Evolutionary conservation across 2,113 vertebrate genomes (phyloP).

Genomic region (Eptesicus fuscus): DNA sequence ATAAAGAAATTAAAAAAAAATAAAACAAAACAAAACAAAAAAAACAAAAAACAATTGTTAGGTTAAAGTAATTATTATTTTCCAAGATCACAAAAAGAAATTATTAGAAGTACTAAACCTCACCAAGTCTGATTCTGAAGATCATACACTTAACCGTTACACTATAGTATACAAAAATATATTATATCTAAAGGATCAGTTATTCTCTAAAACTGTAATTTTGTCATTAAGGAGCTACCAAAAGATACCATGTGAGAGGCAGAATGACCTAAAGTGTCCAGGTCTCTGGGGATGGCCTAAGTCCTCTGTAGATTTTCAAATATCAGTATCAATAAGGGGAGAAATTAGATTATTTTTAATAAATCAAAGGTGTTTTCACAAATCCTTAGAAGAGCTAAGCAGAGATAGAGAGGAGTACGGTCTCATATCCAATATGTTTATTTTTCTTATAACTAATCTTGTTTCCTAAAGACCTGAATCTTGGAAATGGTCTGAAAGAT

Average conservation of each 20-base stretch:
- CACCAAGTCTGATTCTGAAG: not conserved
- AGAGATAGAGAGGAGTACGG: not conserved
- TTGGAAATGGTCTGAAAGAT: not conserved
- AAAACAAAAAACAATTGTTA: no score
- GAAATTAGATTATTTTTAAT: not conserved
- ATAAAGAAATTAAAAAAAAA: no score
- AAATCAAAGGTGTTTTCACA: not conserved
- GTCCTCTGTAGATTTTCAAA: not conserved
- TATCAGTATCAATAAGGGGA: not conserved
- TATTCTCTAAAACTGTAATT: not conserved
- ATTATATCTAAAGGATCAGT: not conserved
- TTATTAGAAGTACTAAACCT: not conserved
- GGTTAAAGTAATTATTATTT: not conserved
- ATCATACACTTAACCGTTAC: not conserved
- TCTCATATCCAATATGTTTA: not conserved
- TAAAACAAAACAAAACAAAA: no score
- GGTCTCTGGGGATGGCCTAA: not conserved
- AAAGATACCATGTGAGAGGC: not conserved
- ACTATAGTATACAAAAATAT: not conserved
- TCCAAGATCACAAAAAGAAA: not conserved
- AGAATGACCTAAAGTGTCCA: not conserved
- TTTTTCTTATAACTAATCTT: not conserved
- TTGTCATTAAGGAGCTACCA: not conserved
- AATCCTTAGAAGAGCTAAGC: not conserved
- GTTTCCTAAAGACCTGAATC: not conserved